Conservation (phyloP, 2,888 invertebrate genomes). For the Ornithoptera priamus region DNA sequence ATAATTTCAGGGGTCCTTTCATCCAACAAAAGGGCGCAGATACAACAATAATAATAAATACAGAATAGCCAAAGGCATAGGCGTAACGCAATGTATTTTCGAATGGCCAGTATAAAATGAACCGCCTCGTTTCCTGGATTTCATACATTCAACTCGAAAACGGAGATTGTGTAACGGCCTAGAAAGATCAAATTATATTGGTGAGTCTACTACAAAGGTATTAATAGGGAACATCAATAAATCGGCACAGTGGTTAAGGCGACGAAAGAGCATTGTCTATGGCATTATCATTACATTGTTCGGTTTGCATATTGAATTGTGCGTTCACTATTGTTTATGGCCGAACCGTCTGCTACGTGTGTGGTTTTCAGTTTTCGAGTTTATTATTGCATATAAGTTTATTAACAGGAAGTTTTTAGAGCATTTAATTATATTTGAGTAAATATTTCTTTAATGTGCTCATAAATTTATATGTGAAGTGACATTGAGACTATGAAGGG, state of each 20-base stretch:
- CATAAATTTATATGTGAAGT: neutral
- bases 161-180: constrained; percentile 38
- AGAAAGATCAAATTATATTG: constrained; percentile 48
- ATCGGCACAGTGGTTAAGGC: constrained; percentile 74
- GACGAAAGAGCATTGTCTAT: constrained; percentile 76
- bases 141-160: constrained; percentile 33
- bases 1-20: constrained; percentile 40
- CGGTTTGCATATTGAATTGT: constrained; percentile 77
- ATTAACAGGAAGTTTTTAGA: constrained; percentile 3
- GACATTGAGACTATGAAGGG: too few species aligned
- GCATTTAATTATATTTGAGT: too few species aligned
- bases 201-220: constrained; percentile 64
- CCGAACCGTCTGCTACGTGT: constrained; percentile 61
- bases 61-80: constrained; percentile 63
- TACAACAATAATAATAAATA: constrained; percentile 71
- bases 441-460: neutral
- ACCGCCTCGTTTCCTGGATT: constrained; percentile 39
- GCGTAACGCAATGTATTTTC: constrained; percentile 53
- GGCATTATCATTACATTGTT: constrained; percentile 75
- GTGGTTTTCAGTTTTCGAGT: constrained; percentile 47
- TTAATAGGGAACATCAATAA: constrained; percentile 72
- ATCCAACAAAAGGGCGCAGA: constrained; percentile 55
- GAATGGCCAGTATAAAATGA: constrained; percentile 44
- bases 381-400: constrained; percentile 22
- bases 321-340: constrained; percentile 73